Conservation (phyloP, 2,113 vertebrate genomes). For the Micromys minutus region DNA sequence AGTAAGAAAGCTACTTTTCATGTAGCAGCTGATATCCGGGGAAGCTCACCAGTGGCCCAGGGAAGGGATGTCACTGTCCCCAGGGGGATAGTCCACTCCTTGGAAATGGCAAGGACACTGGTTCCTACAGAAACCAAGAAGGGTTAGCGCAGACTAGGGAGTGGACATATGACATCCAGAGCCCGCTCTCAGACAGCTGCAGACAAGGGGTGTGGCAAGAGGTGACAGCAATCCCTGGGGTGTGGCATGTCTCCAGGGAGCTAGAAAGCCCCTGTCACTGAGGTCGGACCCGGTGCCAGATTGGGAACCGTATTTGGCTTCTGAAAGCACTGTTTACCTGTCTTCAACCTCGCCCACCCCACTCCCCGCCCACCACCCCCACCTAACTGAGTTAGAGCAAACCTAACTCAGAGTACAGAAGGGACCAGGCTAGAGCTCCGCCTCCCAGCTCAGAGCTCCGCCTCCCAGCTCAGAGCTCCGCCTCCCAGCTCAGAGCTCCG, state of each 20-base stretch:
- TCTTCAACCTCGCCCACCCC: not conserved
- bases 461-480: accelerated
- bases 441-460: not conserved
- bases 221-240: not conserved
- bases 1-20: not conserved
- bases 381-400: not conserved
- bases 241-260: not conserved
- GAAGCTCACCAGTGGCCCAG: slow-evolving; percentile 94
- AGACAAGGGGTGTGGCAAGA: not conserved
- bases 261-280: not conserved
- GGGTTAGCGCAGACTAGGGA: not conserved
- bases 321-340: not conserved
- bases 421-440: accelerated
- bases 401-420: not conserved
- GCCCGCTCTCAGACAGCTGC: not conserved
- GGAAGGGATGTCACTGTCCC: slow-evolving; percentile 93
- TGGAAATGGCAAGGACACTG: slow-evolving; percentile 95
- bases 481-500: accelerated
- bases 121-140: slow-evolving; percentile 83
- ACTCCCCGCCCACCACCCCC: too few species aligned
- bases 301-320: not conserved
- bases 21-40: not conserved
- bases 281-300: not conserved
- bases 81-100: slow-evolving; percentile 93
- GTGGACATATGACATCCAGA: not conserved